phyloP scores from a whole-genome alignment of 2,113 vertebrate genomes.

The Seriola aureovittata region DNA sequence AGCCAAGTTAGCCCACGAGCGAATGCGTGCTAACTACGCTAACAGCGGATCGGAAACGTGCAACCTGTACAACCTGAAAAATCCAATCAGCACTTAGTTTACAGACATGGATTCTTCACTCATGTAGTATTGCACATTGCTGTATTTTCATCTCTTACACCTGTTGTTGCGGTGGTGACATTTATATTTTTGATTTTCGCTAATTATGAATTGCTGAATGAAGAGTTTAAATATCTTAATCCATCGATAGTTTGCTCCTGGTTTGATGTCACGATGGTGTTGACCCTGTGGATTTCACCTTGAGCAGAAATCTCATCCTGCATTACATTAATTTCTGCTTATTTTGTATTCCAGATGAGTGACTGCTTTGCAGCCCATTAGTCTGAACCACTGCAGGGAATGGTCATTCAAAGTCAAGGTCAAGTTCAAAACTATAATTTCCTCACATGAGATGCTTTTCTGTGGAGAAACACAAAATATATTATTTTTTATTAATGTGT shows the following conservation, averaged over 20 bases:
- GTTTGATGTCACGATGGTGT: slow-evolving; percentile 7
- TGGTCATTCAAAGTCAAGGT: slow-evolving; percentile 32
- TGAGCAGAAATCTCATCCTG: neutral
- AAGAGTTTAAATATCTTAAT: neutral
- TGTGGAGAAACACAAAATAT: too few relatives aligned
- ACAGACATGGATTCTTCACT: neutral
- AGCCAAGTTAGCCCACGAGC: too few relatives aligned
- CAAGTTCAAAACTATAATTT: neutral
- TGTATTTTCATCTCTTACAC: slow-evolving; percentile 25
- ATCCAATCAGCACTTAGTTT: too few relatives aligned
- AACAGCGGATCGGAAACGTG: too few relatives aligned
- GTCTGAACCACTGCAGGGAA: slow-evolving; percentile 11
- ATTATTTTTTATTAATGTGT: too few relatives aligned
- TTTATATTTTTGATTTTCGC: slow-evolving; percentile 5
- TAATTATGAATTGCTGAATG: neutral
- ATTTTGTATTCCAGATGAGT: slow-evolving; percentile 26
- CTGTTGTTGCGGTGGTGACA: slow-evolving; percentile 2
- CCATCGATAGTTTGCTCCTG: neutral
- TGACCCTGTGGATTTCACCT: neutral
- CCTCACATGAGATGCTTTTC: too few relatives aligned
- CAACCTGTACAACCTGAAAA: too few relatives aligned
- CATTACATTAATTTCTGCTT: neutral
- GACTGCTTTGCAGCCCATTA: slow-evolving; percentile 4
- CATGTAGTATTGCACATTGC: slow-evolving; percentile 11
- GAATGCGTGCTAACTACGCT: too few relatives aligned